These are phyloP conservation scores for Lasioglossum baleicum DNA, from an alignment of 1,140 invertebrate species.

Conservation along the genomic window DNA sequence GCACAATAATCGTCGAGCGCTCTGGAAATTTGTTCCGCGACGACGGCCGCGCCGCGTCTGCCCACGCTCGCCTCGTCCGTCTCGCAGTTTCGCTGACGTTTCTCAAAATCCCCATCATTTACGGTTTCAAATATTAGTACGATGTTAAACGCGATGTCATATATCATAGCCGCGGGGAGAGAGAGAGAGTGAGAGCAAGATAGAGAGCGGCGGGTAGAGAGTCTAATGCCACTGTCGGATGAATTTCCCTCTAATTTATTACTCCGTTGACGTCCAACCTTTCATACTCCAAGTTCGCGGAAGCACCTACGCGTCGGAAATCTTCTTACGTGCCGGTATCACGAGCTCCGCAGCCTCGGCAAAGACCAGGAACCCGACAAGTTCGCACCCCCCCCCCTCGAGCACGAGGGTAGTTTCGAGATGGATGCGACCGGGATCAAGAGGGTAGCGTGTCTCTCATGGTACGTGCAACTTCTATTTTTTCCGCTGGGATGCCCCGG, in stretches of 20 bases:
- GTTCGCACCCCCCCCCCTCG: neutral
- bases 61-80: neutral
- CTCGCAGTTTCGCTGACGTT: conserved; percentile 2
- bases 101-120: conserved; percentile 2
- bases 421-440: conserved; percentile 21
- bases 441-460: neutral
- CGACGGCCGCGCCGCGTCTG: no score
- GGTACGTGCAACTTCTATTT: conserved; percentile 4
- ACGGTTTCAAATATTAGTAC: conserved; percentile 25
- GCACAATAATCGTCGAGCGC: neutral
- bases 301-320: conserved; percentile 44
- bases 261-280: conserved; percentile 48
- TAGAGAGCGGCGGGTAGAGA: neutral
- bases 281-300: conserved; percentile 31
- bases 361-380: conserved; percentile 10
- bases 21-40: neutral
- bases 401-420: conserved; percentile 5
- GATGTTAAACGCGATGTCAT: conserved; percentile 34
- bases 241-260: conserved; percentile 51
- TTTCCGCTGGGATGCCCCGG: neutral
- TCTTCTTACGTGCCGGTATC: conserved; percentile 50
- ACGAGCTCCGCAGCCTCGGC: conserved; percentile 18
- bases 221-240: conserved; percentile 36
- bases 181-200: neutral
- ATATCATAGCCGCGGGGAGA: conserved; percentile 3